These are phyloP conservation scores for Chionoecetes opilio DNA, from an alignment of 1,140 invertebrate genomes.

Conservation along the genomic window DNA sequence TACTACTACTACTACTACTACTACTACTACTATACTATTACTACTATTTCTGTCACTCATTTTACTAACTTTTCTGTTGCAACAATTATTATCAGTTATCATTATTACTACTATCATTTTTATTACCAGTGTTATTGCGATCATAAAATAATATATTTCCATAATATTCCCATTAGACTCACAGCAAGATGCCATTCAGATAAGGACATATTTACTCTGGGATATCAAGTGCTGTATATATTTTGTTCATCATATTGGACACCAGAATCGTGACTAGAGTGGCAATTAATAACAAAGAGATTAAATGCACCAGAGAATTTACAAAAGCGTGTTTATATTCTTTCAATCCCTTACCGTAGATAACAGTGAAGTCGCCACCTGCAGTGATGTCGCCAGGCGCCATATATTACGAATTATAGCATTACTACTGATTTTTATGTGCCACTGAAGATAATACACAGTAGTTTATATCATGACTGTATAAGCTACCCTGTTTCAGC, in stretches of 20 bases:
- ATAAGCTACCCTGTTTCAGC: too few species aligned
- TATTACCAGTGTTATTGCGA: background rate
- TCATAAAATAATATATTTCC: background rate
- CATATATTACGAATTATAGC: too few species aligned
- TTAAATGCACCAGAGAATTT: background rate
- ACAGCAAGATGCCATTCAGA: too few species aligned
- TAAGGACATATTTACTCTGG: too few species aligned
- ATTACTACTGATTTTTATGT: too few species aligned
- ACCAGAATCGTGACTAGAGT: background rate
- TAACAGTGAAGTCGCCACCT: too few species aligned
- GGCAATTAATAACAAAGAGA: background rate
- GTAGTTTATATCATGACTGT: too few species aligned
- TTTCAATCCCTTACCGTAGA: background rate
- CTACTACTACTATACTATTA: background rate
- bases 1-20: background rate
- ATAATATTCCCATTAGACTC: too few species aligned
- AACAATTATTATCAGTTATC: background rate
- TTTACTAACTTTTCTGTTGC: background rate
- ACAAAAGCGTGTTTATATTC: background rate
- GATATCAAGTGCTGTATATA: too few species aligned
- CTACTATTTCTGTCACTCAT: background rate
- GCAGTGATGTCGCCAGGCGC: too few species aligned
- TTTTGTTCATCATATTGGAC: too few species aligned
- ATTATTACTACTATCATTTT: constrained; percentile 1
- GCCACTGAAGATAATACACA: too few species aligned